Conservation (phyloP, 1,140 invertebrate species). For the Radopholus similis region DNA sequence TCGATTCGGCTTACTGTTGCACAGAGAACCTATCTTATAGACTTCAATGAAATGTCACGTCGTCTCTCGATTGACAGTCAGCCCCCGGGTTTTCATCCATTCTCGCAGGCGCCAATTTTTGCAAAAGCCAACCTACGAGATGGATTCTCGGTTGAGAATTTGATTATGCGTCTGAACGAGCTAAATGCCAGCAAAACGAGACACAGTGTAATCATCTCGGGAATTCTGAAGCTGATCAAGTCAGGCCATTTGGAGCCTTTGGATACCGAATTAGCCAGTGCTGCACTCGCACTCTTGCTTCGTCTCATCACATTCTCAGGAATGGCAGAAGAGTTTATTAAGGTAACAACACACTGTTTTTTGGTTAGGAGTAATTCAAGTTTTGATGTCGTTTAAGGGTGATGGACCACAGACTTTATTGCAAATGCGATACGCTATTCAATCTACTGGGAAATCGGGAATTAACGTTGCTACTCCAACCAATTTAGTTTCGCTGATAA, state of each 20-base stretch:
- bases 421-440: constrained; percentile 3
- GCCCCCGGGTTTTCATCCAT: neutral
- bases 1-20: constrained; percentile 4
- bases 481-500: constrained; percentile 10
- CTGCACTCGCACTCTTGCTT: constrained; percentile 11
- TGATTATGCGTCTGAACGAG: neutral
- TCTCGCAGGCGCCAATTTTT: constrained; percentile 7
- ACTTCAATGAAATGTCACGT: constrained; percentile 15
- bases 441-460: neutral
- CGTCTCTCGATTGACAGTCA: neutral
- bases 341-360: neutral
- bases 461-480: neutral
- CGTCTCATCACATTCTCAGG: constrained; percentile 1
- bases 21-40: constrained; percentile 5
- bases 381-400: constrained; percentile 10
- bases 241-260: constrained; percentile 1
- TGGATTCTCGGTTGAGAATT: constrained; percentile 1
- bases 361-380: neutral
- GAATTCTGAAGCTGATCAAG: constrained; percentile 11
- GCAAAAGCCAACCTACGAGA: constrained; percentile 16
- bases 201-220: constrained; percentile 2
- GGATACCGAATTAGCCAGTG: constrained; percentile 7
- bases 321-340: constrained; percentile 8
- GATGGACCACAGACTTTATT: constrained; percentile 26
- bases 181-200: neutral